Conservation (phyloP, 2,797 vertebrate species). For the Eupleurogrammus muticus region DNA sequence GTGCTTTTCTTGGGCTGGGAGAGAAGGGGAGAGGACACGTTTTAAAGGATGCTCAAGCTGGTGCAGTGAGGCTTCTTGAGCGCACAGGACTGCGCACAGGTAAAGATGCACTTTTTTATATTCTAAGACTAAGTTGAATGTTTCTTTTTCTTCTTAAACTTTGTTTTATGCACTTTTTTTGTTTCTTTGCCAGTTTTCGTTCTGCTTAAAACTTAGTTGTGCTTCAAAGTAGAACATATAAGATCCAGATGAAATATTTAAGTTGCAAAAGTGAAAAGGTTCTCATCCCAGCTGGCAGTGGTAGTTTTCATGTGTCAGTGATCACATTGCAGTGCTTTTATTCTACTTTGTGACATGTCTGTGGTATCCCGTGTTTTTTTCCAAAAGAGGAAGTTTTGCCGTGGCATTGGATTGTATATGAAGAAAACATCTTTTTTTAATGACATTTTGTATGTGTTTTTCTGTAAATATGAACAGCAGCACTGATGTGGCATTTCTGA, state of each 20-base stretch:
- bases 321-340: constrained; percentile 21
- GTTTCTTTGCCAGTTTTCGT: not conserved
- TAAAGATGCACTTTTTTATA: constrained; percentile 55
- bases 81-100: constrained; percentile 79
- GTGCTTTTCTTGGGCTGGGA: constrained; percentile 75
- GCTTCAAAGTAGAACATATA: not conserved
- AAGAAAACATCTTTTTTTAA: not conserved
- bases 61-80: constrained; percentile 73
- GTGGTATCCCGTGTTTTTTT: constrained; percentile 1
- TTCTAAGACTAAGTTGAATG: not conserved
- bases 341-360: constrained; percentile 19
- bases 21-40: constrained; percentile 67
- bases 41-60: constrained; percentile 85
- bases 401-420: not conserved
- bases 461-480: not conserved
- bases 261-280: constrained; percentile 19
- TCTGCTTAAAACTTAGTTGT: constrained; percentile 1
- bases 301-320: constrained; percentile 4
- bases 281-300: not conserved
- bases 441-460: not conserved
- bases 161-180: not conserved
- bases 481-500: not conserved
- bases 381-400: not conserved
- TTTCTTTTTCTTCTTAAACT: constrained; percentile 26
- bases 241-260: constrained; percentile 23